These are phyloP conservation scores for Halichoerus grypus DNA, from an alignment of 2,113 vertebrate genomes.

Conservation along the genomic window DNA sequence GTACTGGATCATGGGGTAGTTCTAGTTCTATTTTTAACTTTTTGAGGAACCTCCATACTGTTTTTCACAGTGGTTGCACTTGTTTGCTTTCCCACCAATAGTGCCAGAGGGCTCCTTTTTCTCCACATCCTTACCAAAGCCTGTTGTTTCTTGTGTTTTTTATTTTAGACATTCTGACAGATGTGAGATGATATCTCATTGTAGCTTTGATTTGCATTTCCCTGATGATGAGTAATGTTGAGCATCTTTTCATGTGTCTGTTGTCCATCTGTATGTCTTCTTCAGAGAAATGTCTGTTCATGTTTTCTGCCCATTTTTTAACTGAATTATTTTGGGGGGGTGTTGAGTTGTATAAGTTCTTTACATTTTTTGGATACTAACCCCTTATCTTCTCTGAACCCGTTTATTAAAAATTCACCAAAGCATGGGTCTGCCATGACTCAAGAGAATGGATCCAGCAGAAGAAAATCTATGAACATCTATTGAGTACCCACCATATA, in stretches of 20 bases:
- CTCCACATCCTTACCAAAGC: not conserved
- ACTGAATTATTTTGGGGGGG: not conserved
- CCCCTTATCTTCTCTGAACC: not conserved
- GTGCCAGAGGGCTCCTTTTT: not conserved
- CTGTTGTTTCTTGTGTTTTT: not conserved
- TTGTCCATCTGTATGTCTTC: not conserved
- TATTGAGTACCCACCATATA: not conserved
- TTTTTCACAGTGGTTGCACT: not conserved
- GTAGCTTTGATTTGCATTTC: not conserved
- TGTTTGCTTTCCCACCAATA: not conserved
- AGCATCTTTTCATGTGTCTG: not conserved
- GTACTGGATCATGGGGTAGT: not conserved
- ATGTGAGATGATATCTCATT: not conserved
- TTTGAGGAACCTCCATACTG: not conserved
- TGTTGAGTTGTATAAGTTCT: not conserved
- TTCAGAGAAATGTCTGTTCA: not conserved
- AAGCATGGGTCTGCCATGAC: not conserved
- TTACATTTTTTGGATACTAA: not conserved
- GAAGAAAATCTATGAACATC: not conserved
- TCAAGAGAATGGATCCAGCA: not conserved
- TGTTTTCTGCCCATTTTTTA: not conserved
- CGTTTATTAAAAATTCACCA: slow-evolving; percentile 25
- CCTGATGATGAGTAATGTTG: not conserved
- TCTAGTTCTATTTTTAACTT: not conserved
- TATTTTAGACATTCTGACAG: not conserved